phyloP scores from a whole-genome alignment of 1,140 invertebrate genomes.

The Pachyrhynchus sulphureomaculatus region DNA sequence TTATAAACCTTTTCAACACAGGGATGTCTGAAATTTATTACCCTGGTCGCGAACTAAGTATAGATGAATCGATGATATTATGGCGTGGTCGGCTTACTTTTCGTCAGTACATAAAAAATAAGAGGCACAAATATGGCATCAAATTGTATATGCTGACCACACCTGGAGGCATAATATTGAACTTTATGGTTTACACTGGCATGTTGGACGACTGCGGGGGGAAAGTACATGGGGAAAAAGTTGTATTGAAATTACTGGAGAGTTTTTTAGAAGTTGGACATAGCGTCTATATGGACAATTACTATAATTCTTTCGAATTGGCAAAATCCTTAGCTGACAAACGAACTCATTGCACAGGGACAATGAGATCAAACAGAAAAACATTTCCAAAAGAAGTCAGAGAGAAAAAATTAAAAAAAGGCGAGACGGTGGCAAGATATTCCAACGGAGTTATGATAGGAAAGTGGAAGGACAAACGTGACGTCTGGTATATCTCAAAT shows the following conservation, averaged over 20 bases:
- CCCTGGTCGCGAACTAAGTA: constrained; percentile 42
- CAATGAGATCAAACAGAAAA: constrained; percentile 44
- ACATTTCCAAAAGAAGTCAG: constrained; percentile 5
- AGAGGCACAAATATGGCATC: not conserved
- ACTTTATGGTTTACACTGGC: too few relatives aligned
- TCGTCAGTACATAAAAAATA: not conserved
- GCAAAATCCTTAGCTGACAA: constrained; percentile 42
- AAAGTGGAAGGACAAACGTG: constrained; percentile 48
- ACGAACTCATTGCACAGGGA: constrained; percentile 45
- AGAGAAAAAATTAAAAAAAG: not conserved
- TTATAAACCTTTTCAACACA: constrained; percentile 24
- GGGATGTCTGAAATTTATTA: constrained; percentile 34
- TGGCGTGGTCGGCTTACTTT: not conserved
- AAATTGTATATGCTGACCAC: not conserved
- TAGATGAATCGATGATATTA: constrained; percentile 35
- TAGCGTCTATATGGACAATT: constrained; percentile 50
- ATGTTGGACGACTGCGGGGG: constrained; percentile 4
- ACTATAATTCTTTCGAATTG: constrained; percentile 48
- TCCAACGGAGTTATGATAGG: constrained; percentile 31
- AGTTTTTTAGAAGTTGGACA: constrained; percentile 43
- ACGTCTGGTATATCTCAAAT: constrained; percentile 45
- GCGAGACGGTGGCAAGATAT: constrained; percentile 41
- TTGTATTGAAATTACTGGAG: constrained; percentile 10
- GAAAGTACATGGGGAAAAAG: constrained; percentile 16
- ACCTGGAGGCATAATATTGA: not conserved